phyloP scores from a whole-genome alignment of 2,888 invertebrate species.

The Nephrotoma guestfalica region DNA sequence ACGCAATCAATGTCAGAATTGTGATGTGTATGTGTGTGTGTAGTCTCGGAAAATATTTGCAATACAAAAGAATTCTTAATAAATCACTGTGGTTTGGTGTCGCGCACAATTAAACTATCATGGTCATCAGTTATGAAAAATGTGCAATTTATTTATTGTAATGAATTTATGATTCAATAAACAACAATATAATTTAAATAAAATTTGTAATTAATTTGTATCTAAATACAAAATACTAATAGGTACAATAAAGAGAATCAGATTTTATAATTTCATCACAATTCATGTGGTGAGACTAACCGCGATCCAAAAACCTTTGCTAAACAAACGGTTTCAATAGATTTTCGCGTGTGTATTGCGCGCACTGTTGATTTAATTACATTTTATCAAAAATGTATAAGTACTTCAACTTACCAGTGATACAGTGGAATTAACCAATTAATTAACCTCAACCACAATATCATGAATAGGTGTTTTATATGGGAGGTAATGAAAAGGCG shows the following conservation, averaged over 20 bases:
- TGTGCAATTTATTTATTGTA: background rate
- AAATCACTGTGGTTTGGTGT: background rate
- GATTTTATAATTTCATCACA: background rate
- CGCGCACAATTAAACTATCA: background rate
- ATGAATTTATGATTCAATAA: background rate
- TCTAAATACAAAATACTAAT: background rate
- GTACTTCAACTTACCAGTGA: background rate
- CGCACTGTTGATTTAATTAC: background rate
- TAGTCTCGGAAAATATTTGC: background rate
- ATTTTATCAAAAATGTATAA: background rate
- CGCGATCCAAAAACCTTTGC: background rate
- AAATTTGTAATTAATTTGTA: background rate
- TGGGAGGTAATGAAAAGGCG: background rate
- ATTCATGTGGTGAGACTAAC: background rate
- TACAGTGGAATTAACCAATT: background rate
- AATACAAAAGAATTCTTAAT: background rate
- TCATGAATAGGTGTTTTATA: background rate
- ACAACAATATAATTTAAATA: background rate
- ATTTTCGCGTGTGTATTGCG: background rate
- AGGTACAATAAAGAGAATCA: background rate
- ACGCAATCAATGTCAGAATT: background rate
- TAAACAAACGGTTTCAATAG: background rate
- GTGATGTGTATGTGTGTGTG: background rate
- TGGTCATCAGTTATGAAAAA: background rate
- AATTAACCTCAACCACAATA: background rate